Base-by-base conservation (phyloP, 2,113 vertebrate genomes). In the Poeciliopsis prolifica region DNA sequence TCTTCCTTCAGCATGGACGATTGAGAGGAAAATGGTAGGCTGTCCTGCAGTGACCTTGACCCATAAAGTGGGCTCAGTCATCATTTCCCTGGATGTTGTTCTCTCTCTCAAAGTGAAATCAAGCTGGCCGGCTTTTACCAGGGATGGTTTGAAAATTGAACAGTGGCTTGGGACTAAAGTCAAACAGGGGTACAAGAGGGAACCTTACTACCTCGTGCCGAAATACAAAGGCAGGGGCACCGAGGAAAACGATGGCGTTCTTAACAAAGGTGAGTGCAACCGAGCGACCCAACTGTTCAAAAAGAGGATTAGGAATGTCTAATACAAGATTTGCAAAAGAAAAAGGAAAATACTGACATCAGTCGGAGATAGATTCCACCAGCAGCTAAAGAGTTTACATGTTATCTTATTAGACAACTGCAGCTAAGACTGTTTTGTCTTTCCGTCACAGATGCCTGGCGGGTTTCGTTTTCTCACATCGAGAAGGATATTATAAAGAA, bases 1-100 rank as follows among this genome's bases (percentile, higher is more conserved):
- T 80, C 17, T 31, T 61, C 6, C 80, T 86, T 68, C 28, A 92
- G 89, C 80, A 28, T 87, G 96, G 70, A 15, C 0, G 4, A 5
- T 97, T 72, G 70, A 86, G 44, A 93, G 10, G 61, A 94, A 89
- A 65, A 96, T 90, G 77, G 13, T 0, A 31, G 91, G 92, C 30
- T 94, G 96, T 66, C 97, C 97, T 72, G 96, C 97, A 64, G 94
- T 98, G 85, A 97, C 96, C 10, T 60, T 77, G 24, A 94, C 93
- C 78, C 83, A 60, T 24, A 0, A 3, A 30, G 60, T 70, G 0
- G 69, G 58, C 44, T 79, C 88, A 1, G 61, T 68, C 17, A 17
- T 70, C 24, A 95, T 97, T 90, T 95, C 94, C 0, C 88, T 98
- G 75, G 96, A 98, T 70, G 82, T 98, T 72, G 95, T 95, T 68